A percentile compares a stretch with the other conserved stretches of the same genome.
phyloP scores from a whole-genome alignment of 2,797 vertebrate species.

The Coregonus ussuriensis region DNA sequence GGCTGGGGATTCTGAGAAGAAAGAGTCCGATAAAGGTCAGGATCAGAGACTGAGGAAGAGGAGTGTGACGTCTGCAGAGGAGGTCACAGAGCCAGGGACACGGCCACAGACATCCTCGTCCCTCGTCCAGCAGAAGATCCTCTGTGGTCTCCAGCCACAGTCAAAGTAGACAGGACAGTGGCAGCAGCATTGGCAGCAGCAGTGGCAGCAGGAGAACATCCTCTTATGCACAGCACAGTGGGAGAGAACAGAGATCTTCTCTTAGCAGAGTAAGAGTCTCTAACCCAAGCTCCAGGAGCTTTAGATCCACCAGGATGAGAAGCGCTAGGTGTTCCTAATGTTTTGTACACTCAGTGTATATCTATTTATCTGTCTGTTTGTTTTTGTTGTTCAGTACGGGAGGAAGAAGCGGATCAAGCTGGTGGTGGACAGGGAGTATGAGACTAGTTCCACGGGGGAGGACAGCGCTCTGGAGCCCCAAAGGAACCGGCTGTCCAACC shows the following conservation, averaged over 20 bases:
- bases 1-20: slow-evolving; percentile 47
- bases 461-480: slow-evolving; percentile 86
- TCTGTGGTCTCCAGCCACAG: slow-evolving; percentile 26
- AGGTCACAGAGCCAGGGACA: slow-evolving; percentile 4
- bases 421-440: slow-evolving; percentile 88
- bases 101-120: slow-evolving; percentile 42
- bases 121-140: slow-evolving; percentile 30
- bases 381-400: slow-evolving; percentile 69
- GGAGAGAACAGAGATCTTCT: too few relatives aligned
- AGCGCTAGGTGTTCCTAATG: slow-evolving; percentile 6
- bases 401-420: slow-evolving; percentile 90
- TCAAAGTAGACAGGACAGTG: not conserved
- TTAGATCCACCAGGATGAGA: slow-evolving; percentile 25
- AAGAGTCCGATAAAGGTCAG: slow-evolving; percentile 46
- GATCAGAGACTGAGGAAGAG: slow-evolving; percentile 38
- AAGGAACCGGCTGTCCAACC: slow-evolving; percentile 72
- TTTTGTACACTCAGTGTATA: not conserved
- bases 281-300: slow-evolving; percentile 6
- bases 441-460: slow-evolving; percentile 92
- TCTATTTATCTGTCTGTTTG: slow-evolving; percentile 3
- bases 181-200: not conserved
- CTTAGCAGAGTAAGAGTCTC: not conserved
- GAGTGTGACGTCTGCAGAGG: slow-evolving; percentile 38
- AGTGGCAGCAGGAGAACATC: slow-evolving; percentile 9
- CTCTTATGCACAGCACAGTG: slow-evolving; percentile 6